Evolutionary conservation across 2,888 invertebrate species (phyloP), one percentile per base, ranked within the genome.

Genomic region (Acanthosepion esculentum): DNA sequence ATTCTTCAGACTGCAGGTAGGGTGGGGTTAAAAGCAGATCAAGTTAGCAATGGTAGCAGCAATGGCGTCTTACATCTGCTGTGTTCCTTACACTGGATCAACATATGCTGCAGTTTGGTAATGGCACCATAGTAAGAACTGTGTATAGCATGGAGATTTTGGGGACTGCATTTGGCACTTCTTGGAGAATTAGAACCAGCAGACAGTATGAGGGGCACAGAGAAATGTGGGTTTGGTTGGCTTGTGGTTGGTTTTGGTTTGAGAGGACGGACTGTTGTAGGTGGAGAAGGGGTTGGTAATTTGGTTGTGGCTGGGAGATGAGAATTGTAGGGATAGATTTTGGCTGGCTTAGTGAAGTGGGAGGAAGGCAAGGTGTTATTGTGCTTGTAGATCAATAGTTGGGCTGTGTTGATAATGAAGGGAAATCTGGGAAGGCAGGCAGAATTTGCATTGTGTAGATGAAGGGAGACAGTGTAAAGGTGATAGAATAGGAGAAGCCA

Each of bases 151-250:
- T 59, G 59, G 59, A 59, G 59, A 59, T 59, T 59, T 59, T 59
- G 78, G n/a, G n/a, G n/a, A 78, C 78, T 78, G 78, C 78, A 78
- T 78, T n/a, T 78, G 78, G 15, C n/a, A 78, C n/a, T 78, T n/a
- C 78, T 78, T 33, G n/a, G n/a, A 78, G 78, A 78, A 78, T 78
- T n/a, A 78, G 78, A 78, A 78, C 18, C 78, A 33, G n/a, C 33
- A 33, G 15, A n/a, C 78, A n/a, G 33, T n/a, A 15, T 12, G 78
- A 12, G n/a, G 29, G 29, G 64, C 18, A 20, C 20, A 18, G 59
- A 23, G 4, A 59, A 59, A 59, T 59, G 23, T 78, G n/a, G 78
- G 78, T 12, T 59, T 23, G 59, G n/a, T 33, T n/a, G 78, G 78
- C 10, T 78, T 78, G n/a, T n/a, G n/a, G 78, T 78, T 78, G 59